These are phyloP conservation scores for Upupa epops DNA, from an alignment of 2,113 vertebrate species.

Conservation along the genomic window DNA sequence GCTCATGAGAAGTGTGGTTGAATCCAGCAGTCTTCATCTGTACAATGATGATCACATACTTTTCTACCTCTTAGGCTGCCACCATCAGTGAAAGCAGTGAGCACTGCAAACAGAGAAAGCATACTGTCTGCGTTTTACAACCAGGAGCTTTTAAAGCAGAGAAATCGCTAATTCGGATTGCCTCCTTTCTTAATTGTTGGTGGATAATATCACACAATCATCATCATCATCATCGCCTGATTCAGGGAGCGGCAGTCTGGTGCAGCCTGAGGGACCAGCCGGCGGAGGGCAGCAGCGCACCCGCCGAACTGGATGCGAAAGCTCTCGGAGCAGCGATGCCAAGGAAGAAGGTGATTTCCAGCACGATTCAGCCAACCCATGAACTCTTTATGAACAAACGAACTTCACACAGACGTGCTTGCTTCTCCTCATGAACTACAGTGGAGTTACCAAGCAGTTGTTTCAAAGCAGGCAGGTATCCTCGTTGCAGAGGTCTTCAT, in stretches of 20 bases:
- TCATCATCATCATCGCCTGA: rapidly evolving
- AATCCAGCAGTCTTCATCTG: neutral
- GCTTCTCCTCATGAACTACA: no score
- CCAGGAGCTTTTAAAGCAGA: neutral
- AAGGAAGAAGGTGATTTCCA: no score
- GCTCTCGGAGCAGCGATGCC: no score
- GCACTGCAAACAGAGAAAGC: neutral
- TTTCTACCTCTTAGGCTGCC: neutral
- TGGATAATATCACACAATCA: neutral
- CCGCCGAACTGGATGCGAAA: rapidly evolving
- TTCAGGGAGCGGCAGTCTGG: neutral
- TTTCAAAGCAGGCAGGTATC: no score
- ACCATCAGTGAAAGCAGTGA: neutral
- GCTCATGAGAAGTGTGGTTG: neutral
- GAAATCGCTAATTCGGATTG: neutral
- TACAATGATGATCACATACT: neutral
- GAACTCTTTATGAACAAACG: no score
- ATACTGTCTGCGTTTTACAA: neutral
- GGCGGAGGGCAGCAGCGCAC: neutral
- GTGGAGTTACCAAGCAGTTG: no score
- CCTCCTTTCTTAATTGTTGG: neutral
- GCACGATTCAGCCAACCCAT: no score
- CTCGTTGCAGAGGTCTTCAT: no score
- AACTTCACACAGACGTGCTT: no score
- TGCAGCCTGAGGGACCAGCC: rapidly evolving